Percentiles rank a stretch among this genome's conserved stretches.
Evolutionary conservation across 1,140 invertebrate species (phyloP).

Genomic region (Euura lappo): DNA sequence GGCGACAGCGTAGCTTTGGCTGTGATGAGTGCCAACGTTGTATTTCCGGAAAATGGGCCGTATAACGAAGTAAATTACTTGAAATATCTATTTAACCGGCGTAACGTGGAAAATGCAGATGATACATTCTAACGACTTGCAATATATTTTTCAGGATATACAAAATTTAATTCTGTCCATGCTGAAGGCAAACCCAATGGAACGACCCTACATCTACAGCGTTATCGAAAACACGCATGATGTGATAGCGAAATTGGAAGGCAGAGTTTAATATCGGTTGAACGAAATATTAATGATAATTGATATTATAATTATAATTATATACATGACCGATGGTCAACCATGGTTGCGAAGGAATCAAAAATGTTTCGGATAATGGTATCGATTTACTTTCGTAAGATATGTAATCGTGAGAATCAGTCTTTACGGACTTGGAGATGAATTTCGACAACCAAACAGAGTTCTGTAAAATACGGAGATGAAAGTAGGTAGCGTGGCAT

Average conservation of each 20-base stretch:
- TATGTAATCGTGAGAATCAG: too few relatives aligned
- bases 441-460: too few relatives aligned
- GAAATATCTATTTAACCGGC: background rate
- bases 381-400: too few relatives aligned
- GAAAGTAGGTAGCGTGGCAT: too few relatives aligned
- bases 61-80: slow-evolving; percentile 65
- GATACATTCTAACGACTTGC: background rate
- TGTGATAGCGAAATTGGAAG: slow-evolving; percentile 62
- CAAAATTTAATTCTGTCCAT: slow-evolving; percentile 75
- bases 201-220: slow-evolving; percentile 76
- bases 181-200: slow-evolving; percentile 76
- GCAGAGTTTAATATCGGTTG: slow-evolving; percentile 50
- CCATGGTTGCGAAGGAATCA: too few relatives aligned
- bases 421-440: too few relatives aligned
- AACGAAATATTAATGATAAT: background rate
- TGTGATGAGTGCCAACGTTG: slow-evolving; percentile 78
- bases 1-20: slow-evolving; percentile 88
- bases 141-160: slow-evolving; percentile 64
- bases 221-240: slow-evolving; percentile 69
- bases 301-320: too few relatives aligned
- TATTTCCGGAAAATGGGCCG: slow-evolving; percentile 74
- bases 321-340: too few relatives aligned
- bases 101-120: background rate
- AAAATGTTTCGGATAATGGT: too few relatives aligned
- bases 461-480: too few relatives aligned